Percentiles rank a stretch among this genome's conserved stretches.
Conservation (phyloP, 2,113 vertebrate species). For the Hippoglossus stenolepis region DNA sequence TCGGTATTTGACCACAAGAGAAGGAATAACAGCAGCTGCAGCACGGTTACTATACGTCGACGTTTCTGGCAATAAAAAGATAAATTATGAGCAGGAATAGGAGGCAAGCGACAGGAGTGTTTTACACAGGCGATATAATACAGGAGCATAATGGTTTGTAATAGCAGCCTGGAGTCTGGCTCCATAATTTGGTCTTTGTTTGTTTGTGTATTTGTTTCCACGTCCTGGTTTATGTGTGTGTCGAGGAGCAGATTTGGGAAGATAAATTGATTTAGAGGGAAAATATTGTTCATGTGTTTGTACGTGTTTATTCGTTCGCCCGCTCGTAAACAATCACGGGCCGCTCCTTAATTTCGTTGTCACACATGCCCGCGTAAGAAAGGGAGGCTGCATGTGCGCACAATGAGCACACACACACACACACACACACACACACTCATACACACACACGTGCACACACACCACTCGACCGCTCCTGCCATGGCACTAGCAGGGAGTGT, state of each 20-base stretch:
- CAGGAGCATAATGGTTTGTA: constrained; percentile 35
- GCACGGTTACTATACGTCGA: not conserved
- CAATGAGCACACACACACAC: constrained; percentile 41
- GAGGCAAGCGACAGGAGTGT: constrained; percentile 7
- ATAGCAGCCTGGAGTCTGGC: constrained; percentile 41
- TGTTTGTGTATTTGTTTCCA: constrained; percentile 48
- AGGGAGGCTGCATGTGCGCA: constrained; percentile 72
- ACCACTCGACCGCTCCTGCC: constrained; percentile 41
- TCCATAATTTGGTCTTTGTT: constrained; percentile 57
- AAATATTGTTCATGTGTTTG: constrained; percentile 44
- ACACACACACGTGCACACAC: not conserved
- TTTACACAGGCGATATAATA: constrained; percentile 33
- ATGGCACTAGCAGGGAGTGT: constrained; percentile 77
- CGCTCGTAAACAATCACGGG: constrained; percentile 53
- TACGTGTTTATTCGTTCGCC: constrained; percentile 44
- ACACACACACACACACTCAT: not conserved
- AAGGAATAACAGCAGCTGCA: not conserved
- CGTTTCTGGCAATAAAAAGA: constrained; percentile 52
- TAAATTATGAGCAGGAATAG: constrained; percentile 34
- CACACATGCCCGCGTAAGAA: constrained; percentile 63
- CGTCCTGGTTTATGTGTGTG: constrained; percentile 27
- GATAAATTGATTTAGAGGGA: constrained; percentile 26
- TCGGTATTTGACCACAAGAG: not conserved
- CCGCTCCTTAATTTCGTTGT: constrained; percentile 85
- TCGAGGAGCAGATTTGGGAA: constrained; percentile 21